Percentiles rank a stretch among this genome's conserved stretches.
These are phyloP conservation scores for Eclectus roratus DNA, from an alignment of 2,113 vertebrate genomes.

Conservation along the genomic window DNA sequence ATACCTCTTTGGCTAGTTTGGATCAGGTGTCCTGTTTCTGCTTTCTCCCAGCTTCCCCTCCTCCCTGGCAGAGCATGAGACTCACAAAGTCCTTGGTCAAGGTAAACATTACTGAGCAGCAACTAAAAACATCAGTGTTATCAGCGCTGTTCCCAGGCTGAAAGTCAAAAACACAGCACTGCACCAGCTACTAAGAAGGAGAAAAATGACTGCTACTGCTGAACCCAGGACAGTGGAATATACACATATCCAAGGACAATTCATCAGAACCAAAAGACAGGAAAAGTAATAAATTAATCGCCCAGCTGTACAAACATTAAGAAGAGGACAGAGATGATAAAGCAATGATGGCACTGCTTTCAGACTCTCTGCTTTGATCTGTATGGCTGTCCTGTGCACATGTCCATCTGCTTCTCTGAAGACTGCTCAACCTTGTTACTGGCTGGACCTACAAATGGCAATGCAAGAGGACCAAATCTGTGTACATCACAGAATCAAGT, in stretches of 20 bases:
- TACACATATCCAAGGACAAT: not conserved
- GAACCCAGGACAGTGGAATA: not conserved
- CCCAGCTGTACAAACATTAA: not conserved
- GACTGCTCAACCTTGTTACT: not conserved
- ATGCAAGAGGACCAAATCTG: not conserved
- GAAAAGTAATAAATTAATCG: not conserved
- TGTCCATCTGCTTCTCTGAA: too few species aligned
- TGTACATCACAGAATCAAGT: not conserved
- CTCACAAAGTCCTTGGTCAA: too few species aligned
- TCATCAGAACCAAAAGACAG: not conserved
- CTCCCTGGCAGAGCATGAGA: too few species aligned
- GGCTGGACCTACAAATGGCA: not conserved
- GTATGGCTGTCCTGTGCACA: fast-evolving
- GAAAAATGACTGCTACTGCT: too few species aligned
- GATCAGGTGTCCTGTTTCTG: too few species aligned
- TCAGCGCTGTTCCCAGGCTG: too few species aligned
- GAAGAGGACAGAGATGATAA: not conserved
- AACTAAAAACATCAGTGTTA: too few species aligned
- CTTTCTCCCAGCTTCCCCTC: too few species aligned
- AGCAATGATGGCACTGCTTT: fast-evolving
- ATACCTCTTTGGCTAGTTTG: too few species aligned
- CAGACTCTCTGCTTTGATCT: not conserved
- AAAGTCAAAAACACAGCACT: too few species aligned
- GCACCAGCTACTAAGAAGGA: too few species aligned
- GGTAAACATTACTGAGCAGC: too few species aligned